A percentile compares a stretch with the other conserved stretches of the same genome.
These are phyloP conservation scores for Aurelia sp. DNA, from an alignment of 30 jellyfish, hydroid and myxozoan species.

Conservation along the genomic window DNA sequence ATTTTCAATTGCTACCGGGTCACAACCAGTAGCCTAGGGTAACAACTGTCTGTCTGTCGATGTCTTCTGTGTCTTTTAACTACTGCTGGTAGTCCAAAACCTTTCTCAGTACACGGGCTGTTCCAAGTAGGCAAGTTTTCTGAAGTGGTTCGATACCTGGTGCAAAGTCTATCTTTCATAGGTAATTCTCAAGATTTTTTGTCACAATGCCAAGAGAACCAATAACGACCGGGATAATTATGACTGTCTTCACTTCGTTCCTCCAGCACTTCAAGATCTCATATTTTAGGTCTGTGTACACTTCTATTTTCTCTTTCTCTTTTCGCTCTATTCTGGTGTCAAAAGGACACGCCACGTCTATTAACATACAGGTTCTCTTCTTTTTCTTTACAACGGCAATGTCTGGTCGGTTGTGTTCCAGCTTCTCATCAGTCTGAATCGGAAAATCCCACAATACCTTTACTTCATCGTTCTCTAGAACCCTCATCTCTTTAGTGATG, in stretches of 20 bases:
- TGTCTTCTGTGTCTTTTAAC: no score
- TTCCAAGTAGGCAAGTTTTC: constrained; percentile 32
- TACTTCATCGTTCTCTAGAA: constrained; percentile 24
- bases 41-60: no score
- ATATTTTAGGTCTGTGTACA: no score
- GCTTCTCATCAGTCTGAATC: constrained; percentile 18
- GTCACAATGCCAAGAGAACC: background rate
- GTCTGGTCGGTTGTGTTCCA: background rate
- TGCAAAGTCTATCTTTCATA: background rate
- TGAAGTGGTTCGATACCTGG: background rate
- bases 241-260: background rate
- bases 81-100: no score
- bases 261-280: background rate
- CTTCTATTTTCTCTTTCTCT: no score
- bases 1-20: no score
- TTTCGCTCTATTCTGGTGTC: no score
- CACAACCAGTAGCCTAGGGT: background rate
- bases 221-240: constrained; percentile 11
- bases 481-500: constrained; percentile 2
- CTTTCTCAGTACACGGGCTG: constrained; percentile 8
- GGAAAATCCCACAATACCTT: constrained; percentile 37
- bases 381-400: no score
- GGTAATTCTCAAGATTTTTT: background rate
- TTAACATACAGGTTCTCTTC: no score
- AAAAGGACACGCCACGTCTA: no score